Conservation (phyloP, 2,888 invertebrate species). For the Drosophila buzzatii region DNA sequence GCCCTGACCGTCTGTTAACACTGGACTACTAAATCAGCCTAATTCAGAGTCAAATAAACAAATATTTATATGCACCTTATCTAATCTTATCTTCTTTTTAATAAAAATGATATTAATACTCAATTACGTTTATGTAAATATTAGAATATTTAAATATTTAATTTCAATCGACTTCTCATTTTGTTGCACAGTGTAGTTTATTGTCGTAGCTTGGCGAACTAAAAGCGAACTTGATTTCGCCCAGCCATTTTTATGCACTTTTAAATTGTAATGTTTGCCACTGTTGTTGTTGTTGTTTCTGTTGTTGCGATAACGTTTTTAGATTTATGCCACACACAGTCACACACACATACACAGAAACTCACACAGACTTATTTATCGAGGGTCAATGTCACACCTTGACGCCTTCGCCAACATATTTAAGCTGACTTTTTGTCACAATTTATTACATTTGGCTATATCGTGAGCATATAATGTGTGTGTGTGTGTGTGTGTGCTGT, state of each 20-base stretch:
- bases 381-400: constrained; percentile 78
- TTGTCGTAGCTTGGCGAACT: constrained; percentile 53
- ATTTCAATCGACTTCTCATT: background rate
- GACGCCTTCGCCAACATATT: constrained; percentile 70
- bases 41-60: background rate
- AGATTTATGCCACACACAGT: constrained; percentile 66
- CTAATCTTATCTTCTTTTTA: no score
- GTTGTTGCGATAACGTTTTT: constrained; percentile 52
- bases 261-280: constrained; percentile 67
- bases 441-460: constrained; percentile 70
- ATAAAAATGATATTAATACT: background rate
- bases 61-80: no score
- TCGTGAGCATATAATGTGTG: constrained; percentile 26
- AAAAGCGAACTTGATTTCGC: constrained; percentile 62
- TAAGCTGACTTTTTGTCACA: constrained; percentile 65
- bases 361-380: constrained; percentile 38
- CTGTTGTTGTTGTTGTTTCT: constrained; percentile 32
- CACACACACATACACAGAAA: constrained; percentile 9
- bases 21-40: constrained; percentile 28
- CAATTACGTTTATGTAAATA: background rate
- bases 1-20: constrained; percentile 65
- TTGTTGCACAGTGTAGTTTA: constrained; percentile 50
- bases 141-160: background rate
- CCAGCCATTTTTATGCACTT: constrained; percentile 72
- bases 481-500: constrained; percentile 32